Percentiles rank a stretch among this genome's conserved stretches.
phyloP scores from a whole-genome alignment of 2,113 vertebrate genomes.

The Amphiprion ocellaris region DNA sequence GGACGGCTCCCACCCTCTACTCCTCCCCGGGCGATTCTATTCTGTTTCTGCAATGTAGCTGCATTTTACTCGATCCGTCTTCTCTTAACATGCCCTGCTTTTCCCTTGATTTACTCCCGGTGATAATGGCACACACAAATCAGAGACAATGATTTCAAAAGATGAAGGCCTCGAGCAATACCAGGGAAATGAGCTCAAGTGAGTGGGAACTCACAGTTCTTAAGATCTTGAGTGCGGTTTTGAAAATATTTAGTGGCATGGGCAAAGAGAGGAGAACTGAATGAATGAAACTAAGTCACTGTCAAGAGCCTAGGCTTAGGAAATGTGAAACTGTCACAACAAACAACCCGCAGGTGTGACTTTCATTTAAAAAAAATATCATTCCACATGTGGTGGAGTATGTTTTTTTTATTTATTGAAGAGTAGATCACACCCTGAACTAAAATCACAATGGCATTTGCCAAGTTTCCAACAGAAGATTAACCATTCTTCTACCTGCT shows the following conservation, averaged over 20 bases:
- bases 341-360: slow-evolving; percentile 14
- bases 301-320: slow-evolving; percentile 18
- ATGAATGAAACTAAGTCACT: slow-evolving; percentile 12
- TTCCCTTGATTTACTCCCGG: slow-evolving; percentile 14
- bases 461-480: slow-evolving; percentile 68
- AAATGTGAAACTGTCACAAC: slow-evolving; percentile 48
- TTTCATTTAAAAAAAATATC: slow-evolving; percentile 30
- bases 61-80: slow-evolving; percentile 13
- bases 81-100: slow-evolving; percentile 14
- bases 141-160: slow-evolving; percentile 25
- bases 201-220: slow-evolving; percentile 17
- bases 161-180: slow-evolving; percentile 15
- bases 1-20: slow-evolving; percentile 68
- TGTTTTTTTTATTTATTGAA: slow-evolving; percentile 8
- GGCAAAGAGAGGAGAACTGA: slow-evolving; percentile 5
- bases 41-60: slow-evolving; percentile 41
- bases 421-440: slow-evolving; percentile 47
- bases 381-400: slow-evolving; percentile 19
- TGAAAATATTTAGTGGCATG: slow-evolving; percentile 2
- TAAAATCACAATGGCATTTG: slow-evolving; percentile 57
- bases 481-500: slow-evolving; percentile 66
- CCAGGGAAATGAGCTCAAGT: neutral
- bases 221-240: neutral
- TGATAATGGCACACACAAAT: slow-evolving; percentile 36
- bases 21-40: slow-evolving; percentile 46